phyloP scores from a whole-genome alignment of 2,113 vertebrate genomes.

The Corythornis cristatus region DNA sequence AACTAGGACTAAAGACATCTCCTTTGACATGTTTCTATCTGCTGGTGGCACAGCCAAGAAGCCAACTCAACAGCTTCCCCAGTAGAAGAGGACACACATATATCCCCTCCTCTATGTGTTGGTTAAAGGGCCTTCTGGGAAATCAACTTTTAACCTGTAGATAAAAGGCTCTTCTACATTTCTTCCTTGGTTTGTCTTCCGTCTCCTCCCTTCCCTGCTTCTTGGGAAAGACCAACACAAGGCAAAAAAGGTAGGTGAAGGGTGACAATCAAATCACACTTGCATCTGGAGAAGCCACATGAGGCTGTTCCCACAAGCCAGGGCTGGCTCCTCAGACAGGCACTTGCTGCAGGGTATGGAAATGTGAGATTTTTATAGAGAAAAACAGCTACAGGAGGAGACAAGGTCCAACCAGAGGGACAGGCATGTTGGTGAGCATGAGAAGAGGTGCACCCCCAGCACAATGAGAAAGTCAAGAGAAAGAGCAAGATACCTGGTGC shows the following conservation, averaged over 20 bases:
- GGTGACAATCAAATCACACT: rapidly evolving
- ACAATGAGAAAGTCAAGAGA: background rate
- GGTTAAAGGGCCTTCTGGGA: background rate
- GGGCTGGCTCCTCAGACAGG: background rate
- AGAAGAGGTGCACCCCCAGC: background rate
- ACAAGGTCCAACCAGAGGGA: background rate
- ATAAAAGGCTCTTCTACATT: background rate
- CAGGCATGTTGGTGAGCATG: background rate
- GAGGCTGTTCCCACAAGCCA: background rate
- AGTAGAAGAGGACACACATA: rapidly evolving
- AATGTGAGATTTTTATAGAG: background rate
- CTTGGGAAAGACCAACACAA: background rate
- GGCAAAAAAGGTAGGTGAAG: no score
- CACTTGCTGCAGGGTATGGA: background rate
- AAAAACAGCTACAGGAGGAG: background rate
- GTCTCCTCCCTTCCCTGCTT: background rate
- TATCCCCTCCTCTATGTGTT: rapidly evolving
- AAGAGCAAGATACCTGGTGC: no score
- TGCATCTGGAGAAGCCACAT: background rate
- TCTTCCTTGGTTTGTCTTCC: background rate
- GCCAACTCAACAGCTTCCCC: no score
- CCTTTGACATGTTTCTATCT: background rate
- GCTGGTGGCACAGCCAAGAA: background rate
- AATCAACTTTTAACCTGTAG: background rate
- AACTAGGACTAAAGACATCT: background rate